Evolutionary conservation across 2,797 vertebrate species (phyloP), one percentile per base, ranked within the genome.

Genomic region (Spheniscus humboldti): DNA sequence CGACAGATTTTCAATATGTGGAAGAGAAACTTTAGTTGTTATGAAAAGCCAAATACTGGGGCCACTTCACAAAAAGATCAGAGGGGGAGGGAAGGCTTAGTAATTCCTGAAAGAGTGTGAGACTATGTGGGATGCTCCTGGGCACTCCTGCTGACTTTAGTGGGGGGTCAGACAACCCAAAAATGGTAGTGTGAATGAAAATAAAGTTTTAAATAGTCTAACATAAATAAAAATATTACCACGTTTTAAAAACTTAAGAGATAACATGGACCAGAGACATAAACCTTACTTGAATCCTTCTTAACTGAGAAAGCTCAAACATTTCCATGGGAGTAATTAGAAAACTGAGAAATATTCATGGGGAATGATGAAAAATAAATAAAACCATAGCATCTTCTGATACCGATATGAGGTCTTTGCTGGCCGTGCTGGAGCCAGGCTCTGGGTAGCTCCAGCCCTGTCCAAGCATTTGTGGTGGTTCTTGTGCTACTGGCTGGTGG

Each of bases 1-100:
- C 0, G 0, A 31, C 3, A 56, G 18, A 30, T 48, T 67, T 81
- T 84, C 22, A 24, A 0, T 41, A 41, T 23, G 24, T 50, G n/a
- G 28, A 53, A 86, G 19, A 80, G 13, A 67, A 66, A 39, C 63
- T n/a, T 57, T 1, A 22, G 11, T 35, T 62, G 30, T 66, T 59
- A 33, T 2, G 6, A 62, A 50, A 91, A 68, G 20, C 47, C 39
- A 66, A 41, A 41, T 60, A 50, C 14, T 50, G 57, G 41, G 30
- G 23, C 50, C 16, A 17, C 28, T 41, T 82, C 37, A 67, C 35
- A 67, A 20, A 71, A 88, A 18, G 57, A 31, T 69, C 19, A 41
- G 47, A 78, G 50, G 39, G 37, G 6, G 69, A 53, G 28, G 22
- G 20, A 73, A 88, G 18, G 30, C 24, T 90, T 68, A 37, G 23